phyloP scores from a whole-genome alignment of 2,888 invertebrate species.

The Eilema caniola region DNA sequence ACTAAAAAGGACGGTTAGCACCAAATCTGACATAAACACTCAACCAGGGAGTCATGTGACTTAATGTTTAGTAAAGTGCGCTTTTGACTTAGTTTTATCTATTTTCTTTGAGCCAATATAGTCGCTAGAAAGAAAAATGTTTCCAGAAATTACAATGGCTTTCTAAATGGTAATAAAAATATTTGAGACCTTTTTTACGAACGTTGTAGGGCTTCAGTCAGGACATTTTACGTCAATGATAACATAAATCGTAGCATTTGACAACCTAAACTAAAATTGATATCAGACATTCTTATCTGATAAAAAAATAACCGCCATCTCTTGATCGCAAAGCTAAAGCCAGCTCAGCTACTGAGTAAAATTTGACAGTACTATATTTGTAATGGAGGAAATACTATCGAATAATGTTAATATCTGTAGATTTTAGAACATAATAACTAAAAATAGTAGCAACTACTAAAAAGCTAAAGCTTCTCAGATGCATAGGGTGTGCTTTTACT shows the following conservation, averaged over 20 bases:
- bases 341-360: too few species aligned
- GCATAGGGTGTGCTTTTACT: background rate
- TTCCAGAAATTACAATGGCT: background rate
- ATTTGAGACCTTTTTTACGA: background rate
- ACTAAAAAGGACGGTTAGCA: background rate
- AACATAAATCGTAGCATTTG: background rate
- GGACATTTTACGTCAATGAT: background rate
- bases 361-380: too few species aligned
- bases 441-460: background rate
- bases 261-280: background rate
- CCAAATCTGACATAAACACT: background rate
- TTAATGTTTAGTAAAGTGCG: constrained; percentile 4
- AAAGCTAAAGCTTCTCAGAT: background rate
- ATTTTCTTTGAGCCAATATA: constrained; percentile 9
- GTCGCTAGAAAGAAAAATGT: constrained; percentile 15
- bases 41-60: constrained; percentile 1
- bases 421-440: background rate
- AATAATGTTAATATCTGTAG: background rate
- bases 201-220: background rate
- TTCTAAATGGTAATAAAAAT: background rate
- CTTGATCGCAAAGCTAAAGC: too few species aligned
- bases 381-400: background rate
- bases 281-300: background rate
- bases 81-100: constrained; percentile 4
- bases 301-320: background rate